Conservation (phyloP, 2,113 vertebrate species). For the Embiotoca jacksoni region DNA sequence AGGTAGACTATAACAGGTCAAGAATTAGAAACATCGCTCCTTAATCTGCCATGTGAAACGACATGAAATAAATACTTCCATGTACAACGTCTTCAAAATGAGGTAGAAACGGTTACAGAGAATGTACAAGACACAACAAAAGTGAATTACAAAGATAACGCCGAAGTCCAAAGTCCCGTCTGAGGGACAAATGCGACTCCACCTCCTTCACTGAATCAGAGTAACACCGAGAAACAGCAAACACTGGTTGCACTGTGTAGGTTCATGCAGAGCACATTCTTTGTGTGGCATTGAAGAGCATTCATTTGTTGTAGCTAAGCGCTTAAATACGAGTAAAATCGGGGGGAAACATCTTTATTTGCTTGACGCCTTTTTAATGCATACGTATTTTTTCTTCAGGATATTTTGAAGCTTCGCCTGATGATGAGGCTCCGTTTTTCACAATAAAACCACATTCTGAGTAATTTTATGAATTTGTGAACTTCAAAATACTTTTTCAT, state of each 20-base stretch:
- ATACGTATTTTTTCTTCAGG: constrained; percentile 3
- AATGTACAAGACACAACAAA: constrained; percentile 82
- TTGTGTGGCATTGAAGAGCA: constrained; percentile 61
- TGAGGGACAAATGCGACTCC: constrained; percentile 62
- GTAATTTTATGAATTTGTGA: neutral
- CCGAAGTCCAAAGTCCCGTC: constrained; percentile 74
- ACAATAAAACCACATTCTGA: constrained; percentile 16
- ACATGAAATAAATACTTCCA: constrained; percentile 94
- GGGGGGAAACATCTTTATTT: constrained; percentile 36
- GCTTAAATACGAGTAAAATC: constrained; percentile 58
- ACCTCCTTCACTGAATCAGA: constrained; percentile 47
- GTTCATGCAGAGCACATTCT: constrained; percentile 35
- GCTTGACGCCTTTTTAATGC: constrained; percentile 3
- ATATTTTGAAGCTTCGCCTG: constrained; percentile 9
- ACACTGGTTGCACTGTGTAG: constrained; percentile 24
- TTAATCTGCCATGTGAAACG: constrained; percentile 80
- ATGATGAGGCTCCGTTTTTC: neutral
- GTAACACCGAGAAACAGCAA: constrained; percentile 26
- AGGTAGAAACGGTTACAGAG: constrained; percentile 96
- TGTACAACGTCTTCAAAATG: constrained; percentile 91
- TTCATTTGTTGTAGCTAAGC: constrained; percentile 70
- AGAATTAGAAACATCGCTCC: constrained; percentile 79
- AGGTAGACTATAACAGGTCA: constrained; percentile 92
- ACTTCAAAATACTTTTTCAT: constrained; percentile 35
- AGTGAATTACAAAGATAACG: constrained; percentile 67